These are phyloP conservation scores for Prietella phreatophila DNA, from an alignment of 2,113 vertebrate genomes.

Conservation along the genomic window DNA sequence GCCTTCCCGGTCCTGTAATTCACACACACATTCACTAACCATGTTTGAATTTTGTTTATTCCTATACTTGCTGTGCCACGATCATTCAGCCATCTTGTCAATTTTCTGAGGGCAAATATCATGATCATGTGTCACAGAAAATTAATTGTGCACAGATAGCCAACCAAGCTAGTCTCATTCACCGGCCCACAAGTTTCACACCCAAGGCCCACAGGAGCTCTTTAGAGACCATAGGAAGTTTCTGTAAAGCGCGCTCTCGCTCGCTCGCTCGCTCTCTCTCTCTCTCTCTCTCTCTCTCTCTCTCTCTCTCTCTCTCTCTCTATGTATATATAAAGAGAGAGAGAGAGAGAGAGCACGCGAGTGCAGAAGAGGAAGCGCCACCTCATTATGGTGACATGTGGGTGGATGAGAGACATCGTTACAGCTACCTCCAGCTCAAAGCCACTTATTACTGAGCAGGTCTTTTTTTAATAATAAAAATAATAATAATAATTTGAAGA, in stretches of 20 bases:
- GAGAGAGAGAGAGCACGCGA: background rate
- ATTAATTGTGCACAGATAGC: conserved; percentile 6
- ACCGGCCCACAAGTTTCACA: conserved; percentile 17
- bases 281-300: background rate
- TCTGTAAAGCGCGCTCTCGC: conserved; percentile 21
- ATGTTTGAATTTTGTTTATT: background rate
- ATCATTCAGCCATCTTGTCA: background rate
- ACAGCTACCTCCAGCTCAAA: conserved; percentile 29
- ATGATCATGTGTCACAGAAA: background rate
- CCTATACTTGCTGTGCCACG: background rate
- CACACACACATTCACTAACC: background rate
- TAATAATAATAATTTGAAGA: too few relatives aligned
- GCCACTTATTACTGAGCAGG: conserved; percentile 33
- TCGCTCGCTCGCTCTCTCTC: too few relatives aligned
- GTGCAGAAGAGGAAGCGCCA: background rate
- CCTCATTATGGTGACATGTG: conserved; percentile 27
- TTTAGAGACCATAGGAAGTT: conserved; percentile 8
- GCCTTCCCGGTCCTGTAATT: background rate
- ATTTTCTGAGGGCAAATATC: conserved; percentile 5
- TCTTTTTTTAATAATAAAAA: too few relatives aligned
- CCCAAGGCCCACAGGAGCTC: background rate
- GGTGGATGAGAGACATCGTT: conserved; percentile 37
- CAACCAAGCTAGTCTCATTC: background rate
- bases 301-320: background rate
- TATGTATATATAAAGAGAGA: too few relatives aligned